Evolutionary conservation across 1,140 invertebrate genomes (phyloP).

Genomic region (Euglossa dilemma): DNA sequence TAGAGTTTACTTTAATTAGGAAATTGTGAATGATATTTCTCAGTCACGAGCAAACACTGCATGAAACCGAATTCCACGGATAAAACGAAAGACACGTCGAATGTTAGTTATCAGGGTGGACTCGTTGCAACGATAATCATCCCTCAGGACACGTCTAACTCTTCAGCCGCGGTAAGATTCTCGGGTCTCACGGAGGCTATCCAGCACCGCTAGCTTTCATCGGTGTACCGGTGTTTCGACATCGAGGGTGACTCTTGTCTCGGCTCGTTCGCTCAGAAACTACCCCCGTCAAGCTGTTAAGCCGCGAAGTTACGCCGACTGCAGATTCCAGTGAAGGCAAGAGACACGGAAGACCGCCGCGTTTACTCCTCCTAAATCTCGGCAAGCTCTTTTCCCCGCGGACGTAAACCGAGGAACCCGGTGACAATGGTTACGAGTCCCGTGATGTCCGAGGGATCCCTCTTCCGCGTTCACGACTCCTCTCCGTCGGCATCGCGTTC

Average conservation of each 20-base stretch:
- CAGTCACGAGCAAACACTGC: too few relatives aligned
- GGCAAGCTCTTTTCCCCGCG: conserved; percentile 39
- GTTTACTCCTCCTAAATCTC: conserved; percentile 34
- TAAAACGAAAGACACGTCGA: too few relatives aligned
- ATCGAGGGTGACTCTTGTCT: conserved; percentile 8
- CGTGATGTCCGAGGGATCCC: conserved; percentile 10
- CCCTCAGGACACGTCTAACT: too few relatives aligned
- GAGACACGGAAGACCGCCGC: conserved; percentile 15
- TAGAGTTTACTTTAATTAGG: too few relatives aligned
- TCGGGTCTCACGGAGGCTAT: too few relatives aligned
- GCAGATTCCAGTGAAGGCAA: conserved; percentile 10
- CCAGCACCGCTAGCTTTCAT: too few relatives aligned
- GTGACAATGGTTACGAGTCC: conserved; percentile 16
- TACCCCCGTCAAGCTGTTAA: conserved; percentile 38
- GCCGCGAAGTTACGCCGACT: conserved; percentile 42
- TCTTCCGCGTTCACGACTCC: not conserved
- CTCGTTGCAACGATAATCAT: too few relatives aligned
- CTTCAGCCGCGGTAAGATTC: too few relatives aligned
- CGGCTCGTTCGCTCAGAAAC: not conserved
- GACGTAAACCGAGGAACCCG: conserved; percentile 3
- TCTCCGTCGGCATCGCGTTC: too few relatives aligned
- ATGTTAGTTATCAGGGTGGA: too few relatives aligned
- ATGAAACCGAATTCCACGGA: too few relatives aligned
- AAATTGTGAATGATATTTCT: too few relatives aligned
- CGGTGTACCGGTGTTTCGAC: not conserved